Percentiles rank a stretch among this genome's conserved stretches.
These are phyloP conservation scores for Boleophthalmus pectinirostris DNA, from an alignment of 2,113 vertebrate species.

Conservation along the genomic window DNA sequence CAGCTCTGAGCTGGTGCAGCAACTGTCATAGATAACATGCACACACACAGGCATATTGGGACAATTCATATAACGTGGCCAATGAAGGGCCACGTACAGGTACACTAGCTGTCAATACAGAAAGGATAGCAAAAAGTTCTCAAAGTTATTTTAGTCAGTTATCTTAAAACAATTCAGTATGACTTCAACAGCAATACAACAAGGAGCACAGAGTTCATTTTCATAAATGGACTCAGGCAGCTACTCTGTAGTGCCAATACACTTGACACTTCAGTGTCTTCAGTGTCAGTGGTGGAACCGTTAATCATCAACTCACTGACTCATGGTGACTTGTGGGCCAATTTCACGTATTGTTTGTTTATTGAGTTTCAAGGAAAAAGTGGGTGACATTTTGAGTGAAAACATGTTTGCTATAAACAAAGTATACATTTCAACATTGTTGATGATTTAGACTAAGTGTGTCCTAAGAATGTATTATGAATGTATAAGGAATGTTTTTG, in stretches of 20 bases:
- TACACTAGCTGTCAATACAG: constrained; percentile 46
- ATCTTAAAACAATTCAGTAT: constrained; percentile 4
- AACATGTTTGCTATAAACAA: background rate
- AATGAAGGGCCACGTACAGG: constrained; percentile 61
- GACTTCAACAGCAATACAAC: background rate
- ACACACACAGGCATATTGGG: constrained; percentile 91
- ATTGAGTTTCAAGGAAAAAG: background rate
- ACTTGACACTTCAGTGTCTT: background rate
- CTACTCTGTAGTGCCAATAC: too few relatives aligned
- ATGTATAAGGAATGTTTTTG: background rate
- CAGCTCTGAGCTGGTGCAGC: constrained; percentile 93
- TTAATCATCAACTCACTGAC: background rate
- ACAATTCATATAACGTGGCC: constrained; percentile 90
- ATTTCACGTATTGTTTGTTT: too few relatives aligned
- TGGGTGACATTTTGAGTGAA: background rate
- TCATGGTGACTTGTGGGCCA: too few relatives aligned
- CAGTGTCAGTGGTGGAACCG: background rate
- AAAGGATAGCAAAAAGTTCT: constrained; percentile 16
- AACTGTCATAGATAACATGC: constrained; percentile 96
- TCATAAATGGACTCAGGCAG: background rate
- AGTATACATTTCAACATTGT: background rate
- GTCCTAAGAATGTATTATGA: background rate
- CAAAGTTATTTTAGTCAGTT: constrained; percentile 12
- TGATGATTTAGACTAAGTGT: background rate
- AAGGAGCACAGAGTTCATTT: background rate